These are phyloP conservation scores for Calephelis perditalis DNA, from an alignment of 2,888 invertebrate genomes.

Conservation along the genomic window DNA sequence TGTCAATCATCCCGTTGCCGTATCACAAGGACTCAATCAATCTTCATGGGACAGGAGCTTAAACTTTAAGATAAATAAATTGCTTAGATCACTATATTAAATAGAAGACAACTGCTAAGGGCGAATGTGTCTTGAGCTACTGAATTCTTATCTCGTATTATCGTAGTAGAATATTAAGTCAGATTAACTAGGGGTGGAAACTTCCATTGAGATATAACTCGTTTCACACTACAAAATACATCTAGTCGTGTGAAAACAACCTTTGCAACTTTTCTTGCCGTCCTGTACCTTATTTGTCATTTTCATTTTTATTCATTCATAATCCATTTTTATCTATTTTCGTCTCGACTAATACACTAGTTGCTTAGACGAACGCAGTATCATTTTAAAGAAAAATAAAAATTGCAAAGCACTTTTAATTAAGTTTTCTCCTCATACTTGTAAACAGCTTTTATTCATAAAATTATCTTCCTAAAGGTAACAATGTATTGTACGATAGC, in stretches of 20 bases:
- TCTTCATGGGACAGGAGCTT: conserved; percentile 56
- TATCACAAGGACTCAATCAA: conserved; percentile 62
- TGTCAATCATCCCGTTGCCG: conserved; percentile 59
- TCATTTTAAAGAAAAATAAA: no score
- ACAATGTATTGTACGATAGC: not conserved
- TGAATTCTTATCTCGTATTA: conserved; percentile 3
- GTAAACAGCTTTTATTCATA: no score
- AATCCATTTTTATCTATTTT: no score
- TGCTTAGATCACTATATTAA: conserved; percentile 33
- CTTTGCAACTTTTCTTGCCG: no score
- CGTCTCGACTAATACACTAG: no score
- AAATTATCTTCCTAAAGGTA: not conserved
- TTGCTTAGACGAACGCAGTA: no score
- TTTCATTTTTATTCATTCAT: no score
- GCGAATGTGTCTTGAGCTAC: not conserved
- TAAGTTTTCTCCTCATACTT: no score
- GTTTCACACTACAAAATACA: no score
- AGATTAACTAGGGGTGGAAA: conserved; percentile 13
- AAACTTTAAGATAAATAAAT: conserved; percentile 68
- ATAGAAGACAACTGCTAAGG: conserved; percentile 16
- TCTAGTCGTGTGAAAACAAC: no score
- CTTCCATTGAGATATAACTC: not conserved
- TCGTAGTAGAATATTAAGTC: conserved; percentile 2
- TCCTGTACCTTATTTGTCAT: no score
- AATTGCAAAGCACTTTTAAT: no score